Conservation (phyloP, 2,888 invertebrate genomes). For the Apantesis nais region DNA sequence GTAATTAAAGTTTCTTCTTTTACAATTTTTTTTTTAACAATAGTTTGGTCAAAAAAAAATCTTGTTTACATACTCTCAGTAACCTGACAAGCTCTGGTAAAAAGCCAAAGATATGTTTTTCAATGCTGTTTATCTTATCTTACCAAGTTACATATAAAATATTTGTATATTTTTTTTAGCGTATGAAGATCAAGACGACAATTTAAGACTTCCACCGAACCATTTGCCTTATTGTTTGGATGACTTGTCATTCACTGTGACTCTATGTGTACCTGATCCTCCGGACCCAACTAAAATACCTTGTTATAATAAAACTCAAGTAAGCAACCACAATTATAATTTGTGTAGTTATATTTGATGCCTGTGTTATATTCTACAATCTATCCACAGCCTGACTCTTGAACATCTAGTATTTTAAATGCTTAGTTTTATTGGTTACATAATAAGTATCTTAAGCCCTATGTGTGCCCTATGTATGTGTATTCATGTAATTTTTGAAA, state of each 20-base stretch:
- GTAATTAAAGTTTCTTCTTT: conserved; percentile 41
- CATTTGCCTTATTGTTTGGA: conserved; percentile 82
- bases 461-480: not conserved
- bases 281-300: conserved; percentile 86
- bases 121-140: not conserved
- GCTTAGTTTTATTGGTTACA: not conserved
- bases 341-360: not conserved
- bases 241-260: conserved; percentile 83
- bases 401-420: not conserved
- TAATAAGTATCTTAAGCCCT: not conserved
- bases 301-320: conserved; percentile 89
- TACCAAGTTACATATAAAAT: not conserved
- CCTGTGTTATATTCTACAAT: not conserved
- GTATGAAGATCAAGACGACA: conserved; percentile 87
- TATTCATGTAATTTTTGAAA: no score
- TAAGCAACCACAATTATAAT: conserved; percentile 45
- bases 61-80: not conserved
- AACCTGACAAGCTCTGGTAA: not conserved
- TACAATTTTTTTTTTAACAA: not conserved
- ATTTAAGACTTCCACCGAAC: conserved; percentile 71
- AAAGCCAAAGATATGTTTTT: not conserved
- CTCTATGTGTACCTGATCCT: conserved; percentile 87
- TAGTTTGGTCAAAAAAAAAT: no score
- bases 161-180: conserved; percentile 68
- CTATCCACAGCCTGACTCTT: not conserved